Percentiles rank a stretch among this genome's conserved stretches.
phyloP scores from a whole-genome alignment of 2,888 invertebrate genomes.

The Drosophila putrida region DNA sequence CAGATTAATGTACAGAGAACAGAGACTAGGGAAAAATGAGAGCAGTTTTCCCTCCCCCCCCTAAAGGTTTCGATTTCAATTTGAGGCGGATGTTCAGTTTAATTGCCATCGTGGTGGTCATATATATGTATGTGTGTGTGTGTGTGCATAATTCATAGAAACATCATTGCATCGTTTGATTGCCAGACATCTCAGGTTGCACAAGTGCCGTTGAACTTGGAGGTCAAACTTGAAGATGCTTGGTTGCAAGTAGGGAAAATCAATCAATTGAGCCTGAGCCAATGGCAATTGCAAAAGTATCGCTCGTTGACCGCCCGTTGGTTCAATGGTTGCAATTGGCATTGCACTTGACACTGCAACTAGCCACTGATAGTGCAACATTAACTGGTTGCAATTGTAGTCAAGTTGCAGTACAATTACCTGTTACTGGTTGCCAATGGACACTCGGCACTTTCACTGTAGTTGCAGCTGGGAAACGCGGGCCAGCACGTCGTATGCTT shows the following conservation, averaged over 20 bases:
- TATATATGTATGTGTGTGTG: too few relatives aligned
- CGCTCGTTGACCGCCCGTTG: slow-evolving; percentile 41
- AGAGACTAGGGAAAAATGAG: slow-evolving; percentile 12
- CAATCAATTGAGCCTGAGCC: slow-evolving; percentile 48
- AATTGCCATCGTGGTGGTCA: slow-evolving; percentile 58
- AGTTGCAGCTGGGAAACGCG: slow-evolving; percentile 37
- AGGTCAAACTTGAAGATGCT: slow-evolving; percentile 49
- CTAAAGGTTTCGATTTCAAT: slow-evolving; percentile 81
- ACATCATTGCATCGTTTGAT: slow-evolving; percentile 32
- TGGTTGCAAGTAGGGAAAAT: slow-evolving; percentile 43
- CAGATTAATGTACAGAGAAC: slow-evolving; percentile 66
- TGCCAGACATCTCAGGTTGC: slow-evolving; percentile 53
- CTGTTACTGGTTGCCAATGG: slow-evolving; percentile 38
- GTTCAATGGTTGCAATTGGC: slow-evolving; percentile 63
- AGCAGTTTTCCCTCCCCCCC: not conserved
- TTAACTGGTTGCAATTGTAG: slow-evolving; percentile 42
- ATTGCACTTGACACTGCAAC: slow-evolving; percentile 68
- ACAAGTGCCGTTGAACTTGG: slow-evolving; percentile 66
- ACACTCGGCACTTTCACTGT: slow-evolving; percentile 59
- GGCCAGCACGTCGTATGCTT: slow-evolving; percentile 57
- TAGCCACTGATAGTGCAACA: slow-evolving; percentile 17
- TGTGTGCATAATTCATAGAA: slow-evolving; percentile 66
- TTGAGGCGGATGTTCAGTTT: slow-evolving; percentile 73
- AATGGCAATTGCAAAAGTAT: slow-evolving; percentile 56
- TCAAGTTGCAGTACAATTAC: slow-evolving; percentile 38